Evolutionary conservation across 1,140 invertebrate genomes (phyloP).

Genomic region (Stenopsyche tienmushanensis): DNA sequence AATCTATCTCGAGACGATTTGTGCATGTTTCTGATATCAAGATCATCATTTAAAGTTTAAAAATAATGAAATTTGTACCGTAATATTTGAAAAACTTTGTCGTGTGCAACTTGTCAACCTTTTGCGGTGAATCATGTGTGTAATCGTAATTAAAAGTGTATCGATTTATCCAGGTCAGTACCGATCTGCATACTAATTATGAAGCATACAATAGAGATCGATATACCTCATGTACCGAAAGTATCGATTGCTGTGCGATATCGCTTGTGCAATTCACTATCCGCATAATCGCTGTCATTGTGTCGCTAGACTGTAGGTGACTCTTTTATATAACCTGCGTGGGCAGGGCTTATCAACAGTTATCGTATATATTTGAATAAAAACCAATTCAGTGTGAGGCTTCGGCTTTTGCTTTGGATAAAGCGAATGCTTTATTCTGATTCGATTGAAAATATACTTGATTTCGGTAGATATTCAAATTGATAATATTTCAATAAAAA

Average conservation of each 20-base stretch:
- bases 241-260: not conserved
- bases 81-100: no score
- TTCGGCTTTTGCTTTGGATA: no score
- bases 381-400: no score
- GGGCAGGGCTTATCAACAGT: not conserved
- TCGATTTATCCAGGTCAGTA: slow-evolving; percentile 16
- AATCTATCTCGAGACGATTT: no score
- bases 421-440: no score
- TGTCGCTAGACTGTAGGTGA: not conserved
- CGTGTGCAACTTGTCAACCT: no score
- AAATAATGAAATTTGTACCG: no score
- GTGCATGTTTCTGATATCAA: no score
- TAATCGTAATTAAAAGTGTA: slow-evolving; percentile 21
- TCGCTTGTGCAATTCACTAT: not conserved
- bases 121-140: not conserved
- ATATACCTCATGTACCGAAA: not conserved
- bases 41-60: no score
- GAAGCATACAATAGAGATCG: not conserved
- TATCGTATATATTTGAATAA: not conserved
- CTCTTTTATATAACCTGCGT: not conserved
- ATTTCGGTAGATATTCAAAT: no score
- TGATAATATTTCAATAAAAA: no score
- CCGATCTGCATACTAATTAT: slow-evolving; percentile 17
- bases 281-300: not conserved
- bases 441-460: no score